Conservation (phyloP, 2,888 invertebrate species). For the Formica aserva region DNA sequence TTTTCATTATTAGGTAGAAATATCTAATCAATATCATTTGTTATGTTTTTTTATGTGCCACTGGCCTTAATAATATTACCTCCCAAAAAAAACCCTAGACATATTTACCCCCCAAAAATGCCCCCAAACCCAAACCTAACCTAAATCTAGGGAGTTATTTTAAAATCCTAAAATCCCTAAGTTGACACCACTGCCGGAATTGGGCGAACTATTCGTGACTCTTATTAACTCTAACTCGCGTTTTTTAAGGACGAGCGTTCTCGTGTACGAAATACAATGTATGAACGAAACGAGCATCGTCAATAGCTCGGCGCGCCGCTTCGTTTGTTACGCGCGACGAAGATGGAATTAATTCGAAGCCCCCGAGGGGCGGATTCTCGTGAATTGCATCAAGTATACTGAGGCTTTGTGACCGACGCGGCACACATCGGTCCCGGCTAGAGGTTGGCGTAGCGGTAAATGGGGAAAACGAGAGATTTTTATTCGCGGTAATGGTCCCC, state of each 20-base stretch:
- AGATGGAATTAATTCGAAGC: constrained; percentile 53
- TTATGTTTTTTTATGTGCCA: no score
- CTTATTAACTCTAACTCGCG: constrained; percentile 2
- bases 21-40: no score
- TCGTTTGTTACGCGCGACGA: constrained; percentile 45
- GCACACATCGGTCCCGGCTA: constrained; percentile 42
- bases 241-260: constrained; percentile 13
- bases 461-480: constrained; percentile 51
- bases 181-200: not conserved
- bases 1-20: no score
- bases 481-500: constrained; percentile 51
- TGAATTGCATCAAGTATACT: constrained; percentile 48
- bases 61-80: no score
- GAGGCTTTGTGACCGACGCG: constrained; percentile 37
- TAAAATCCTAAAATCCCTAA: no score
- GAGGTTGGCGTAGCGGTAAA: constrained; percentile 26
- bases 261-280: constrained; percentile 30
- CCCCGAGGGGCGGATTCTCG: constrained; percentile 45
- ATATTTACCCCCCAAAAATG: no score
- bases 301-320: constrained; percentile 44
- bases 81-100: no score
- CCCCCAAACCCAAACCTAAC: no score
- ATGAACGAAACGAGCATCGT: constrained; percentile 43
- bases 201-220: not conserved
- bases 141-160: no score